Percentiles rank a stretch among this genome's conserved stretches.
Evolutionary conservation across 2,113 vertebrate species (phyloP).

Genomic region (Pandion haliaetus): DNA sequence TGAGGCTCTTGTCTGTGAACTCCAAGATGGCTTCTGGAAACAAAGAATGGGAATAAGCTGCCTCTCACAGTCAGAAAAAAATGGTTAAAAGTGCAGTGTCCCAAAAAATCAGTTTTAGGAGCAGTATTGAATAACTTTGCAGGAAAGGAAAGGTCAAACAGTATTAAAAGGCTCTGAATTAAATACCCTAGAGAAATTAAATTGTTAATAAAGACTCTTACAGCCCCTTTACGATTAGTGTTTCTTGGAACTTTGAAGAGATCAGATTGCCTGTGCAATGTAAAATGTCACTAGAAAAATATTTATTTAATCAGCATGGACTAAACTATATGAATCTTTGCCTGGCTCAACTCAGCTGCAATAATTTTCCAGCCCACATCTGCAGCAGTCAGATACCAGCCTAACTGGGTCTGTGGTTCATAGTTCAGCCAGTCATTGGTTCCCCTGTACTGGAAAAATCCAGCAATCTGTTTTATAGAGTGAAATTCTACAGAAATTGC

Average conservation of each 20-base stretch:
- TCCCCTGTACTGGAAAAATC: background rate
- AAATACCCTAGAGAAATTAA: background rate
- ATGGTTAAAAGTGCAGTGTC: background rate
- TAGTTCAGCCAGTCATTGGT: background rate
- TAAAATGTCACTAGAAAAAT: constrained; percentile 24
- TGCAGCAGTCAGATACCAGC: background rate
- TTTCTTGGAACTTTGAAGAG: background rate
- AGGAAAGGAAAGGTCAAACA: background rate
- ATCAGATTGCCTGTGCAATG: background rate
- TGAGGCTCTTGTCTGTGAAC: background rate
- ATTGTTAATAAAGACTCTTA: background rate
- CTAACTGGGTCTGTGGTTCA: background rate
- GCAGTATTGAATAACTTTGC: background rate
- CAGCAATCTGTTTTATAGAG: background rate
- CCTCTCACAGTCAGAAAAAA: background rate
- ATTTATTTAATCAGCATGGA: background rate
- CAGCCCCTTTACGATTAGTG: background rate
- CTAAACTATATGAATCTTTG: constrained; percentile 5
- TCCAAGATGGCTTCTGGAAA: background rate
- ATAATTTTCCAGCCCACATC: background rate
- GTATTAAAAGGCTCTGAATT: background rate
- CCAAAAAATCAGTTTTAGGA: background rate
- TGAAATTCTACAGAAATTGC: background rate
- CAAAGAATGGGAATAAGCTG: background rate
- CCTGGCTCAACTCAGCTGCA: background rate